These are phyloP conservation scores for Poeciliopsis retropinna DNA, from an alignment of 2,113 vertebrate genomes.

Conservation along the genomic window DNA sequence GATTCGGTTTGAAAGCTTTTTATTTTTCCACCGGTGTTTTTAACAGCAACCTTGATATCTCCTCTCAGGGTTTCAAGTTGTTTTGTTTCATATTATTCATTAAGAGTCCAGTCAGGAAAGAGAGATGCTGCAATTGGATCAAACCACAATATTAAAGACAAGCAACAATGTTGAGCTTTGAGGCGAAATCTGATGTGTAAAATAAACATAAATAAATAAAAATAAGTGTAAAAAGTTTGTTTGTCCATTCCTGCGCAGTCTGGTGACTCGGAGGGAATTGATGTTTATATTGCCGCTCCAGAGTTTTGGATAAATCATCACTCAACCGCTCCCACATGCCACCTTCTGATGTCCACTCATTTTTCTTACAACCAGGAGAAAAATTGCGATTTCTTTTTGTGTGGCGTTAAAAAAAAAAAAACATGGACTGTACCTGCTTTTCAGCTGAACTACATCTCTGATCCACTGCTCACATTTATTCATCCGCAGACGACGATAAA, in stretches of 20 bases:
- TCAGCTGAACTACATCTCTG: background rate
- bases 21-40: background rate
- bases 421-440: background rate
- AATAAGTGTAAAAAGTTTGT: background rate
- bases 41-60: background rate
- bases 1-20: background rate
- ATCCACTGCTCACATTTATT: background rate
- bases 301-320: constrained; percentile 29
- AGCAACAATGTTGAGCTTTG: background rate
- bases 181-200: background rate
- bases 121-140: background rate
- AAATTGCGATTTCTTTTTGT: constrained; percentile 19
- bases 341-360: constrained; percentile 25
- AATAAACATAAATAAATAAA: background rate
- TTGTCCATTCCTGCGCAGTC: background rate
- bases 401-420: background rate
- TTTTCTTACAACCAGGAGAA: constrained; percentile 10
- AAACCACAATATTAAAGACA: background rate
- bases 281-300: constrained; percentile 34
- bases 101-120: background rate
- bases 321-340: constrained; percentile 15
- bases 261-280: constrained; percentile 18
- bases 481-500: background rate
- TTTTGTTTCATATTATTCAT: background rate
- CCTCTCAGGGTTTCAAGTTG: background rate